A percentile compares a stretch with the other conserved stretches of the same genome.
Conservation (phyloP, 2,113 vertebrate genomes). For the Percina caprodes region DNA sequence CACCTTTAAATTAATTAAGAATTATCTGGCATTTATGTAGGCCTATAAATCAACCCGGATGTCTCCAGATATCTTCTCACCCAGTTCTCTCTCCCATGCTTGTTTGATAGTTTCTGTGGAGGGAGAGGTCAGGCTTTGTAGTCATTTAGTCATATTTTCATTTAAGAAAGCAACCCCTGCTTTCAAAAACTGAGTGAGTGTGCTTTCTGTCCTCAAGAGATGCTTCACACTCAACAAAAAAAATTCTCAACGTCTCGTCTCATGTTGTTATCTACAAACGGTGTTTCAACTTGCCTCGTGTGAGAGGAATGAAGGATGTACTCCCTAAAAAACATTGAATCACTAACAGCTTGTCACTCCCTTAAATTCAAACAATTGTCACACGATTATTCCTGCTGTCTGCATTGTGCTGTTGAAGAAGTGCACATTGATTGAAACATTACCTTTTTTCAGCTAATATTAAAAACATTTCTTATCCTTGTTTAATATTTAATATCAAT, state of each 20-base stretch:
- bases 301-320: not conserved
- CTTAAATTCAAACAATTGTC: conserved; percentile 20
- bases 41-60: too few relatives aligned
- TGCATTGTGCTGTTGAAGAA: not conserved
- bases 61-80: not conserved
- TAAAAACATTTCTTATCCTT: not conserved
- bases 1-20: not conserved
- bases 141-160: too few relatives aligned
- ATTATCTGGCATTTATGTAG: not conserved
- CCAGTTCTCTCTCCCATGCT: not conserved
- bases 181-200: conserved; percentile 4
- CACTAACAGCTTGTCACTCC: not conserved
- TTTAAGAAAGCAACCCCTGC: not conserved
- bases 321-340: not conserved
- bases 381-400: not conserved
- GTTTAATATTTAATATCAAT: not conserved
- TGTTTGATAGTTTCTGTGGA: too few relatives aligned
- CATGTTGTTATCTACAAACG: not conserved
- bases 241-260: conserved; percentile 1
- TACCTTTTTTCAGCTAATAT: not conserved
- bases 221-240: not conserved
- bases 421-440: not conserved
- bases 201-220: conserved; percentile 29
- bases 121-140: too few relatives aligned
- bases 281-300: not conserved